These are phyloP conservation scores for Delia radicum DNA, from an alignment of 1,140 invertebrate species.

Conservation along the genomic window DNA sequence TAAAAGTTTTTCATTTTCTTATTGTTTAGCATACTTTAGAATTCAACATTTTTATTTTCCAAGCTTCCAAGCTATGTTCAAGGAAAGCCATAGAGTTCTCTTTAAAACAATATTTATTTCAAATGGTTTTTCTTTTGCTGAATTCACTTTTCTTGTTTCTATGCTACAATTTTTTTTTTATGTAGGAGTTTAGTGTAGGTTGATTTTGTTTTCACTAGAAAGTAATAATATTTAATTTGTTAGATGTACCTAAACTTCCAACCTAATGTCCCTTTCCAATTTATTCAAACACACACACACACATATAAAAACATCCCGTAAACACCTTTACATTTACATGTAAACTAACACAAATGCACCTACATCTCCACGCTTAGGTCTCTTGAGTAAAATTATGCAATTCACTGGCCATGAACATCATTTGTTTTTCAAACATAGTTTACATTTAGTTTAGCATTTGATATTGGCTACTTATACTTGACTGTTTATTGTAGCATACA, in stretches of 20 bases:
- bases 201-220: not conserved
- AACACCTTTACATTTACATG: not conserved
- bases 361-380: not conserved
- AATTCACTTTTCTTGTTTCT: not conserved
- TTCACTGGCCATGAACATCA: slow-evolving; percentile 1
- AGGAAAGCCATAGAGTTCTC: not conserved
- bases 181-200: not conserved
- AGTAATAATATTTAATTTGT: not conserved
- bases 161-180: not conserved
- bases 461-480: not conserved
- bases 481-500: too few relatives aligned
- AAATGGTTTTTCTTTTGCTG: not conserved
- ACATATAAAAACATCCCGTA: not conserved
- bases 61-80: too few relatives aligned
- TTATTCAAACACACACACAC: not conserved
- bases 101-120: not conserved
- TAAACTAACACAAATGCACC: not conserved
- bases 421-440: not conserved
- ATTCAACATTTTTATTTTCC: not conserved
- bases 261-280: not conserved
- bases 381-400: not conserved
- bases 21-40: slow-evolving; percentile 1
- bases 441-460: not conserved
- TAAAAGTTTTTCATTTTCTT: not conserved
- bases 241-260: not conserved